phyloP scores from a whole-genome alignment of 2,113 vertebrate genomes.

The Ciconia boyciana region DNA sequence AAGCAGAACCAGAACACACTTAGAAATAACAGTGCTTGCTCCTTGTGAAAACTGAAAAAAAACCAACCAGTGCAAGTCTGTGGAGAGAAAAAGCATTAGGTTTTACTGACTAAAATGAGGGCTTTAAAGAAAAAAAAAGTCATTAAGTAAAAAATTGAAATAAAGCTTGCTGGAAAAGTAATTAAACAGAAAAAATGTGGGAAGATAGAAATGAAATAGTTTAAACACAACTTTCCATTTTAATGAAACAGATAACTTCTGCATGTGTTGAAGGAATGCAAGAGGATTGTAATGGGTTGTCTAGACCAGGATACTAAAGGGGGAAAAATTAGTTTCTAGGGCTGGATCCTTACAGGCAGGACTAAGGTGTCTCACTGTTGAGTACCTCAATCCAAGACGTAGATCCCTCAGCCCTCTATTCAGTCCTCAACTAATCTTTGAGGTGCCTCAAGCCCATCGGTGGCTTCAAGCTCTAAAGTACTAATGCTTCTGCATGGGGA shows the following conservation, averaged over 20 bases:
- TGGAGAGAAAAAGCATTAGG: not conserved
- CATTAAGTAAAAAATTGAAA: not conserved
- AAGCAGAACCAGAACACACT: not conserved
- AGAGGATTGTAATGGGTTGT: not conserved
- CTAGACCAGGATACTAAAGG: not conserved
- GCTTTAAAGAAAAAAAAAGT: not conserved
- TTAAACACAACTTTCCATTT: not conserved
- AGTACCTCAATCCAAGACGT: not conserved
- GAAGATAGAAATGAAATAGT: not conserved
- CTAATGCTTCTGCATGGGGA: not conserved
- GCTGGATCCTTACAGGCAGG: not conserved
- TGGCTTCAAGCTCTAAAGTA: not conserved
- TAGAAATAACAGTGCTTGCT: not conserved
- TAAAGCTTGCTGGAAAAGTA: not conserved
- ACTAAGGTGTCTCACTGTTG: not conserved
- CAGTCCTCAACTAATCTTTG: not conserved
- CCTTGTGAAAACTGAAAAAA: not conserved
- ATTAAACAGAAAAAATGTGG: not conserved
- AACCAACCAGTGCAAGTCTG: accelerated
- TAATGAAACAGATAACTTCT: not conserved
- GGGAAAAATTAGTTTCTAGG: not conserved
- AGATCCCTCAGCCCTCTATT: not conserved
- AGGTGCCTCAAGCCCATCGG: not conserved
- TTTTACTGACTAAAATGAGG: not conserved
- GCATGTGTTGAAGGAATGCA: not conserved